Conservation (phyloP, 2,113 vertebrate genomes). For the Thomomys bottae region DNA sequence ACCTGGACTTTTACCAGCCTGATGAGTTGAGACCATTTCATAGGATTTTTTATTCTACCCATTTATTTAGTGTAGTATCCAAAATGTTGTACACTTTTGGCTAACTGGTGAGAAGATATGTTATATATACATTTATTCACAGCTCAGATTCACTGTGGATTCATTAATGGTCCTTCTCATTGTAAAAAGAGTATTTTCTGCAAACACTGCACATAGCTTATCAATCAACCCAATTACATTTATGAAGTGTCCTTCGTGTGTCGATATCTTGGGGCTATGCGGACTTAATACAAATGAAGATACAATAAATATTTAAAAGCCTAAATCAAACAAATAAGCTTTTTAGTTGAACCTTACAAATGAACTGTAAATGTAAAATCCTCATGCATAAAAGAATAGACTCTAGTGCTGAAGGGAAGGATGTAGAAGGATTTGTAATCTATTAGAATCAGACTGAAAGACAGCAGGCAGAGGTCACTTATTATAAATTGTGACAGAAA, state of each 20-base stretch:
- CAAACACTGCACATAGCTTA: slow-evolving; percentile 62
- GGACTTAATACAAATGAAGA: slow-evolving; percentile 66
- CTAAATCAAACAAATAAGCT: slow-evolving; percentile 66
- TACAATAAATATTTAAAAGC: slow-evolving; percentile 74
- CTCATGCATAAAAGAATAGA: slow-evolving; percentile 69
- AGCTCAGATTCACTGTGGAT: slow-evolving; percentile 48
- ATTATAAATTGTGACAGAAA: slow-evolving; percentile 52
- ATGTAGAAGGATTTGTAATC: slow-evolving; percentile 41
- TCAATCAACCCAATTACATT: slow-evolving; percentile 68
- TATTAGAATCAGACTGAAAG: slow-evolving; percentile 37
- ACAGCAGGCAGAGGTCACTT: slow-evolving; percentile 11
- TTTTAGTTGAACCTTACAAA: slow-evolving; percentile 61
- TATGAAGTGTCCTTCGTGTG: slow-evolving; percentile 65
- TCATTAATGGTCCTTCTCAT: slow-evolving; percentile 60
- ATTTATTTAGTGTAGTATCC: slow-evolving; percentile 56
- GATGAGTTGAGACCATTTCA: slow-evolving; percentile 70
- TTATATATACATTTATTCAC: slow-evolving; percentile 63
- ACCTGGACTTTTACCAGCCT: slow-evolving; percentile 66
- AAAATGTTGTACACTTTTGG: slow-evolving; percentile 56
- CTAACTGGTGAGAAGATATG: slow-evolving; percentile 23
- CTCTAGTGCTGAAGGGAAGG: not conserved
- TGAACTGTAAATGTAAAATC: slow-evolving; percentile 54
- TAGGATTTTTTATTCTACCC: slow-evolving; percentile 65
- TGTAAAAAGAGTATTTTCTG: slow-evolving; percentile 61
- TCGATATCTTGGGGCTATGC: not conserved